A percentile compares a stretch with the other conserved stretches of the same genome.
These are phyloP conservation scores for Rhinoraja longicauda DNA, from an alignment of 2,797 vertebrate species.

Conservation along the genomic window DNA sequence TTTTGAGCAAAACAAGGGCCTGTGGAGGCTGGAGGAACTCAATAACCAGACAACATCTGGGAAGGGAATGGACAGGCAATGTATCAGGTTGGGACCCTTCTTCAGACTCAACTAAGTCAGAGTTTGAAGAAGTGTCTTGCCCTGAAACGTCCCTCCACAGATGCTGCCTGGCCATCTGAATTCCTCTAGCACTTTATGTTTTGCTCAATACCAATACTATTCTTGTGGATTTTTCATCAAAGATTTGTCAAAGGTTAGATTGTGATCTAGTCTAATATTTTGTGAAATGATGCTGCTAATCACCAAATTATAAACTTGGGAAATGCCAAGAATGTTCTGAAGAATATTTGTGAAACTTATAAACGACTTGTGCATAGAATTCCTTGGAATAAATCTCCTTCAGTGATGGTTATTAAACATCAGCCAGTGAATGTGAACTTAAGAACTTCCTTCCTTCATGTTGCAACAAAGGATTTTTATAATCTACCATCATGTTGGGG, in stretches of 20 bases:
- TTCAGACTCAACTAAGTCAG: no score
- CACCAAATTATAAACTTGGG: background rate
- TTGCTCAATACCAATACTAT: background rate
- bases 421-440: background rate
- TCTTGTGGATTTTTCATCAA: background rate
- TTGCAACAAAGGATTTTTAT: background rate
- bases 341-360: background rate
- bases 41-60: no score
- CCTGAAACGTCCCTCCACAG: no score
- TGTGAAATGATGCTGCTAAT: background rate
- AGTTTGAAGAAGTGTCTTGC: no score
- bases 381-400: background rate
- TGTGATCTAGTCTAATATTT: background rate
- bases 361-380: background rate
- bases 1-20: no score
- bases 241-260: background rate
- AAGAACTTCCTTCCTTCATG: background rate
- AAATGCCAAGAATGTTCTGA: background rate
- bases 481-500: background rate
- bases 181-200: background rate
- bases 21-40: background rate
- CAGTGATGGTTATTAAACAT: background rate
- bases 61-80: no score
- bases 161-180: no score
- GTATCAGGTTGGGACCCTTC: no score